phyloP scores from a whole-genome alignment of 1,140 invertebrate species.

The Aphaenogaster ashmeadi region DNA sequence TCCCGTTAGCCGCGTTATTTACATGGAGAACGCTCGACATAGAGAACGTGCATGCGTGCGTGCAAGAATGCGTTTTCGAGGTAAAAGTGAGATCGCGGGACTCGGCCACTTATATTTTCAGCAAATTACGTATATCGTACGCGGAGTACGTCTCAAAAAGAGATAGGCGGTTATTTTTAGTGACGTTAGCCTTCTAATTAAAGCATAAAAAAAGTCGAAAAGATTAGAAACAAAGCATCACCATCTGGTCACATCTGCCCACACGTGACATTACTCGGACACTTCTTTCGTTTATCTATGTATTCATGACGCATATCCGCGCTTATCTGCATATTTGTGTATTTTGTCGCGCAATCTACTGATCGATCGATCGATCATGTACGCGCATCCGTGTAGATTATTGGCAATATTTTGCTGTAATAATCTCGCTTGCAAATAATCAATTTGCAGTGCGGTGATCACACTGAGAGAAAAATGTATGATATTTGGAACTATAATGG shows the following conservation, averaged over 20 bases:
- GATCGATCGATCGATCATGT: neutral
- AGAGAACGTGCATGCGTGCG: neutral
- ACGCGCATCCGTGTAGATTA: neutral
- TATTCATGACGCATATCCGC: neutral
- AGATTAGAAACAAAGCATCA: neutral
- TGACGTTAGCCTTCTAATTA: neutral
- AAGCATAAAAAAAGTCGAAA: too few relatives aligned
- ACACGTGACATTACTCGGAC: neutral
- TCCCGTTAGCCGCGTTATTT: constrained; percentile 29
- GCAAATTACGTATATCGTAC: neutral
- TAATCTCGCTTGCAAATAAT: neutral
- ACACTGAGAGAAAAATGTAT: too few relatives aligned
- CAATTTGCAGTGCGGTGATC: neutral
- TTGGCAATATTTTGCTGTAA: neutral
- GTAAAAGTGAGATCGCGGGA: neutral
- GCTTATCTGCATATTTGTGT: neutral
- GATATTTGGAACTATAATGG: too few relatives aligned
- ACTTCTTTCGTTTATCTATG: neutral
- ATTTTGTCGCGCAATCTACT: neutral
- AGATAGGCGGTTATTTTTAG: neutral
- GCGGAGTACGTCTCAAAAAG: neutral
- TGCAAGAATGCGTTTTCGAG: neutral
- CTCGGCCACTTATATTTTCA: neutral
- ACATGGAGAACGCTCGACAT: neutral
- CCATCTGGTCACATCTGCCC: neutral